These are phyloP conservation scores for Xenops minutus DNA, from an alignment of 2,797 vertebrate genomes.

Conservation along the genomic window DNA sequence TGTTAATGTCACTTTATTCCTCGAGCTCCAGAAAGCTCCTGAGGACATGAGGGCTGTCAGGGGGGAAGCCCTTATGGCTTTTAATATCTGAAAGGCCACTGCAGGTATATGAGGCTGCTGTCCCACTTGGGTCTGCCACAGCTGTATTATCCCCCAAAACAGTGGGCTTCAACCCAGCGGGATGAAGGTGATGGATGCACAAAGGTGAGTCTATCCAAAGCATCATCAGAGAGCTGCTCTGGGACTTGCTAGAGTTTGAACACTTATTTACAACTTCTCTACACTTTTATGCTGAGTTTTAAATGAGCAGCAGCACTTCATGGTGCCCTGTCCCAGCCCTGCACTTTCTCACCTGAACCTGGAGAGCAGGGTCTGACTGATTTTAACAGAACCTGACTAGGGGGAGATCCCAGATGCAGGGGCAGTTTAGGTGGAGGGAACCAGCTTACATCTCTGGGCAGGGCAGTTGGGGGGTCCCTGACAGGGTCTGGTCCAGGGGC, in stretches of 20 bases:
- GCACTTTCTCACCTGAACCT: neutral
- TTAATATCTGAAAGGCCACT: neutral
- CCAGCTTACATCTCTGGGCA: neutral
- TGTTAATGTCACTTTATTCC: neutral
- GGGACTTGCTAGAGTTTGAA: slow-evolving; percentile 11
- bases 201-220: neutral
- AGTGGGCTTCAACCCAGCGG: neutral
- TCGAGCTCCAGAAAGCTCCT: neutral
- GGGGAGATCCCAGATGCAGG: neutral
- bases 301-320: neutral
- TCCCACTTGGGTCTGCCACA: neutral
- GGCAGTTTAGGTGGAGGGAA: too few species aligned
- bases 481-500: neutral
- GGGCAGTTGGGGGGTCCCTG: neutral
- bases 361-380: neutral
- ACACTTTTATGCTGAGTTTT: neutral
- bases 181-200: slow-evolving; percentile 9
- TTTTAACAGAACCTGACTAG: neutral
- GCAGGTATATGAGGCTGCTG: neutral
- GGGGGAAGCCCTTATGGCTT: neutral
- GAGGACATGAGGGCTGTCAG: neutral
- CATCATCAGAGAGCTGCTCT: neutral
- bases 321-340: neutral
- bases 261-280: slow-evolving; percentile 41
- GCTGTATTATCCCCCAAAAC: neutral